phyloP scores from a whole-genome alignment of 2,888 invertebrate species.

The Pherbina coryleti region DNA sequence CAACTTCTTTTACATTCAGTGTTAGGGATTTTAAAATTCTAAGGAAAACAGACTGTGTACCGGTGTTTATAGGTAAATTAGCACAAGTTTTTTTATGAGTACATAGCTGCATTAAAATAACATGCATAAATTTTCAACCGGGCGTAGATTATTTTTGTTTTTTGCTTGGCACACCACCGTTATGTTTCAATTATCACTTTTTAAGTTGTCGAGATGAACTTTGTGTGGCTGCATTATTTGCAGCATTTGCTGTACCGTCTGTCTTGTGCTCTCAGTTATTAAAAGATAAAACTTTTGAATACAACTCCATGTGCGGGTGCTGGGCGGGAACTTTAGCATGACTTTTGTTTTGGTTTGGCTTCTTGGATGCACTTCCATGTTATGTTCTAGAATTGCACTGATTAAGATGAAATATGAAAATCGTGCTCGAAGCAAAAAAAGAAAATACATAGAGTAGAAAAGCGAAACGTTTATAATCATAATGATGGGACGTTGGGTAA shows the following conservation, averaged over 20 bases:
- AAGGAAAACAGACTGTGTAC: too few species aligned
- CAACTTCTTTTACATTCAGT: too few species aligned
- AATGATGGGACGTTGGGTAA: not conserved
- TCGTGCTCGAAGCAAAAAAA: not conserved
- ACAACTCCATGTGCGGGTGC: not conserved
- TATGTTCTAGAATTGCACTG: slow-evolving; percentile 8
- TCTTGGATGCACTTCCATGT: not conserved
- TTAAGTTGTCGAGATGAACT: too few species aligned
- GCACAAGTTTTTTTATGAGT: too few species aligned
- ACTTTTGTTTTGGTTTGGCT: slow-evolving; percentile 10
- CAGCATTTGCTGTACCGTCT: not conserved
- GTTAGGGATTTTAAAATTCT: too few species aligned
- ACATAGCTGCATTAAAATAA: too few species aligned
- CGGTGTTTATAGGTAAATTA: too few species aligned
- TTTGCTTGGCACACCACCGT: not conserved
- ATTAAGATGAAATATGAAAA: slow-evolving; percentile 26
- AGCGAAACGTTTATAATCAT: not conserved
- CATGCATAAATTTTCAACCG: too few species aligned
- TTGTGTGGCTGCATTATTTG: too few species aligned
- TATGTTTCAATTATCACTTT: not conserved
- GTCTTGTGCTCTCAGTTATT: not conserved
- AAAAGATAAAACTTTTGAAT: not conserved
- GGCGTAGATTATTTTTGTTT: not conserved
- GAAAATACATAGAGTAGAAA: too few species aligned
- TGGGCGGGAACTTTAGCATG: not conserved